phyloP scores from a whole-genome alignment of 2,888 invertebrate species.

The Drosophila anomelani region DNA sequence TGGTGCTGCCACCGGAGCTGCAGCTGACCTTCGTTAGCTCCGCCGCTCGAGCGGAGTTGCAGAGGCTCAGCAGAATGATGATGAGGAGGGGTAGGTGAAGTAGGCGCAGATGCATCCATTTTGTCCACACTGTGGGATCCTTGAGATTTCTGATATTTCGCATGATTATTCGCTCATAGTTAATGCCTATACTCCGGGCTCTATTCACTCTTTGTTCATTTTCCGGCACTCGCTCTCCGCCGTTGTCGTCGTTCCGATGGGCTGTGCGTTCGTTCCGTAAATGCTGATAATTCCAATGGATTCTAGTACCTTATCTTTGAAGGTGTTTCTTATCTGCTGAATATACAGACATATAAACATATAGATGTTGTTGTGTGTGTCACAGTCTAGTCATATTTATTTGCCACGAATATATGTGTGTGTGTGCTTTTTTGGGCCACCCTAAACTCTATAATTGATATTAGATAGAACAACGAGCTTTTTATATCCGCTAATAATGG shows the following conservation, averaged over 20 bases:
- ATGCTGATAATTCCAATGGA: conserved; percentile 28
- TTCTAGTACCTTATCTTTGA: conserved; percentile 33
- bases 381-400: neutral
- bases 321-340: conserved; percentile 43
- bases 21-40: conserved; percentile 75
- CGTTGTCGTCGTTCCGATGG: conserved; percentile 11
- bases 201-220: conserved; percentile 31
- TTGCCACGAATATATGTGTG: neutral
- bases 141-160: conserved; percentile 70
- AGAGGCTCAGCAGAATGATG: neutral
- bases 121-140: conserved; percentile 58
- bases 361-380: conserved; percentile 2
- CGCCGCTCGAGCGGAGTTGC: neutral
- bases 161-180: conserved; percentile 53
- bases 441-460: neutral
- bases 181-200: conserved; percentile 14
- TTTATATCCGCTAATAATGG: neutral
- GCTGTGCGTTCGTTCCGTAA: conserved; percentile 5
- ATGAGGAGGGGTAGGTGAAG: neutral
- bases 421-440: conserved; percentile 1
- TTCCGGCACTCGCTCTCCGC: conserved; percentile 4
- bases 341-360: neutral
- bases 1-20: conserved; percentile 75
- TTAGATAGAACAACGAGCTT: neutral
- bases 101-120: neutral